These are phyloP conservation scores for Neodiprion virginianus DNA, from an alignment of 1,140 invertebrate species.

Conservation along the genomic window DNA sequence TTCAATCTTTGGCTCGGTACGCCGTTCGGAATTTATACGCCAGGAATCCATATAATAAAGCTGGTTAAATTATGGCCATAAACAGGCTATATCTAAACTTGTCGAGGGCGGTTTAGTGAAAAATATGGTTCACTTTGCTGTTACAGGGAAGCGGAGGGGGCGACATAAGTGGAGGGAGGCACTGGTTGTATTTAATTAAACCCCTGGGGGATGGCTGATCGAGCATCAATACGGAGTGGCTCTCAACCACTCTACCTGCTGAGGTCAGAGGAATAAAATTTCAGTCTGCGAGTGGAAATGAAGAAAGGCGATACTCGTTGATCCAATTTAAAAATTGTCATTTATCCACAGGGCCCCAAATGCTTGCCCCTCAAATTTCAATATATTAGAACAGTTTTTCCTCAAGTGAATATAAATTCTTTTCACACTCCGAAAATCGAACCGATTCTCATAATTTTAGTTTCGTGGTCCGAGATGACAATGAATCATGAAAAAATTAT, in stretches of 20 bases:
- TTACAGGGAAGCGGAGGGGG: conserved; percentile 27
- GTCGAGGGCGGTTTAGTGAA: conserved; percentile 15
- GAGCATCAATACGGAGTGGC: conserved; percentile 58
- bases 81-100: conserved; percentile 6
- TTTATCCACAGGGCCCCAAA: too few species aligned
- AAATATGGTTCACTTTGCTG: conserved; percentile 10
- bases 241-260: conserved; percentile 39
- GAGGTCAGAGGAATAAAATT: conserved; percentile 10
- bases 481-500: too few species aligned
- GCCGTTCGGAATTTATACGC: not conserved
- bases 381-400: too few species aligned
- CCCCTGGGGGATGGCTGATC: conserved; percentile 56
- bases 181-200: conserved; percentile 60
- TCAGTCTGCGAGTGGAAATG: conserved; percentile 9
- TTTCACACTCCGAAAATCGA: too few species aligned
- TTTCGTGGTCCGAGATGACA: too few species aligned
- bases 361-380: too few species aligned
- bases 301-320: too few species aligned
- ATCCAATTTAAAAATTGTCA: too few species aligned
- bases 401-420: too few species aligned
- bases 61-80: not conserved
- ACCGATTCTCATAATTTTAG: too few species aligned
- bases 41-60: conserved; percentile 1
- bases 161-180: conserved; percentile 12
- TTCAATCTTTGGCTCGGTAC: not conserved